A percentile compares a stretch with the other conserved stretches of the same genome.
Evolutionary conservation across 2,113 vertebrate species (phyloP).

Genomic region (Psilopsiagon aurifrons): DNA sequence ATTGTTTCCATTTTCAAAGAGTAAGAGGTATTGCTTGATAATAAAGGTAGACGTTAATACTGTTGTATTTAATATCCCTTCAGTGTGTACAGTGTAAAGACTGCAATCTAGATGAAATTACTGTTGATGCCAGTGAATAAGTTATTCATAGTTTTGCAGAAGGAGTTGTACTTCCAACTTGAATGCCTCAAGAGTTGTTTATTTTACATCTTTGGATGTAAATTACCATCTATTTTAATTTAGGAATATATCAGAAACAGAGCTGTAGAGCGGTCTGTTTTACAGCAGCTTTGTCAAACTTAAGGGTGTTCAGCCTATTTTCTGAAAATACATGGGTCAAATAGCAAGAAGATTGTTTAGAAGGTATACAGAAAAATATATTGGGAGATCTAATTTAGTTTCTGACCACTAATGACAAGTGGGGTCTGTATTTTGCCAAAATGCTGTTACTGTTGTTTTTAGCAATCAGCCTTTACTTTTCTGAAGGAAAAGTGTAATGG

Average conservation of each 20-base stretch:
- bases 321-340: slow-evolving; percentile 69
- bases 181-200: slow-evolving; percentile 49
- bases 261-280: slow-evolving; percentile 21
- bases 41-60: slow-evolving; percentile 65
- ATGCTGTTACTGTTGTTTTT: slow-evolving; percentile 35
- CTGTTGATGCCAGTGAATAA: slow-evolving; percentile 57
- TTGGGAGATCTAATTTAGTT: slow-evolving; percentile 57
- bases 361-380: slow-evolving; percentile 45
- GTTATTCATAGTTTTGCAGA: slow-evolving; percentile 62
- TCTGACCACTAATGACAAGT: slow-evolving; percentile 65
- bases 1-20: slow-evolving; percentile 50
- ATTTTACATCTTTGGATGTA: slow-evolving; percentile 67
- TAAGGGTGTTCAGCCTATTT: slow-evolving; percentile 34
- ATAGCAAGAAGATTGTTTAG: slow-evolving; percentile 71
- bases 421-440: slow-evolving; percentile 45
- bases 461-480: slow-evolving; percentile 59
- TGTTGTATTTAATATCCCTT: slow-evolving; percentile 60
- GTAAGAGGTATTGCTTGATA: slow-evolving; percentile 29
- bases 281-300: slow-evolving; percentile 44
- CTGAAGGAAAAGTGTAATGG: background rate
- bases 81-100: slow-evolving; percentile 1
- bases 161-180: slow-evolving; percentile 44
- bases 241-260: slow-evolving; percentile 52
- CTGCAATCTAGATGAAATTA: slow-evolving; percentile 64
- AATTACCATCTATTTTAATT: slow-evolving; percentile 67